Conservation (phyloP, 53 echinoderm and acorn worm genomes). For the Astropecten irregularis region DNA sequence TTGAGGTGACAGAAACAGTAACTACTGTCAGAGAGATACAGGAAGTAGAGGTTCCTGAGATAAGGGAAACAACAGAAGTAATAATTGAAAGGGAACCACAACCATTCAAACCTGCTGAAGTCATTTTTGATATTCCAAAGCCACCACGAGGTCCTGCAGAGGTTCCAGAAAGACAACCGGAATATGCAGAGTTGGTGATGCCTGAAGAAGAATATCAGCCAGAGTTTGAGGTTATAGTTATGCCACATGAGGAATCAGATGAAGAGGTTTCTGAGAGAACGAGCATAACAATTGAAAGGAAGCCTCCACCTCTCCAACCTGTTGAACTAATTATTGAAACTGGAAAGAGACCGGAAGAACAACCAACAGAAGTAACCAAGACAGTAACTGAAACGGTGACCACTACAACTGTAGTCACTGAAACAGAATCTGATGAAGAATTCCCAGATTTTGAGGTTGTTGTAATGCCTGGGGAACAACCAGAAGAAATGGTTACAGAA, state of each 20-base stretch:
- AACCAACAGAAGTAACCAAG: slow-evolving; percentile 42
- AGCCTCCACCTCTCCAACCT: slow-evolving; percentile 53
- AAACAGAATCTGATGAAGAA: slow-evolving; percentile 25
- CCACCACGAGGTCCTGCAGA: slow-evolving; percentile 11
- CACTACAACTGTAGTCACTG: neutral
- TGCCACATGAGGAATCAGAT: slow-evolving; percentile 43
- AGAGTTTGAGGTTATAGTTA: slow-evolving; percentile 50
- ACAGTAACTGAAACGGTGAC: slow-evolving; percentile 72
- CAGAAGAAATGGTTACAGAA: slow-evolving; percentile 54
- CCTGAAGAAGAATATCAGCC: slow-evolving; percentile 59
- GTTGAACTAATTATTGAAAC: slow-evolving; percentile 64
- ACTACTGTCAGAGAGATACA: slow-evolving; percentile 63
- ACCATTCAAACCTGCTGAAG: slow-evolving; percentile 60
- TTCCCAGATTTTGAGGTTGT: slow-evolving; percentile 80
- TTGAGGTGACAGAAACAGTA: slow-evolving; percentile 53
- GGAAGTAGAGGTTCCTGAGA: slow-evolving; percentile 37
- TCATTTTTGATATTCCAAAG: slow-evolving; percentile 47
- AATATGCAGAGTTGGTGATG: slow-evolving; percentile 60
- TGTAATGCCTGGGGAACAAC: slow-evolving; percentile 68
- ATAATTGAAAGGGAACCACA: slow-evolving; percentile 31
- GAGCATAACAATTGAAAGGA: slow-evolving; percentile 48
- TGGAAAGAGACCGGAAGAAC: slow-evolving; percentile 47
- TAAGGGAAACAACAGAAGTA: slow-evolving; percentile 22
- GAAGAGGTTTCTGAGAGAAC: slow-evolving; percentile 49
- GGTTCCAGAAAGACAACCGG: slow-evolving; percentile 55